Evolutionary conservation across 1,140 invertebrate genomes (phyloP), one percentile per base, ranked within the genome.

Genomic region (Papilio xuthus): DNA sequence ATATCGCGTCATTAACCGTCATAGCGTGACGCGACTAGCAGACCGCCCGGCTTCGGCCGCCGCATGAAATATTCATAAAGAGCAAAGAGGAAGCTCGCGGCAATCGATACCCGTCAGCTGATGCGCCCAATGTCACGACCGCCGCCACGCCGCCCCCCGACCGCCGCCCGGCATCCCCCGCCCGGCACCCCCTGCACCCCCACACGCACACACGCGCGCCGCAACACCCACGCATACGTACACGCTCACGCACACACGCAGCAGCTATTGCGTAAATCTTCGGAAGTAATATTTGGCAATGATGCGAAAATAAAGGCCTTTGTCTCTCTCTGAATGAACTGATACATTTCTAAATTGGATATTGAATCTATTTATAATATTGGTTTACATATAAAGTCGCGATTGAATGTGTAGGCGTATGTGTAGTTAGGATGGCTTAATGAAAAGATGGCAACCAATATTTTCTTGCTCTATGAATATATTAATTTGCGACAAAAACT

Each of bases 21-120:
- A 20, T 20, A 60, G 9, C 20, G 56, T 23, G 10, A 60, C 56
- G 56, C 56, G 56, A 60, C 56, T 60, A 60, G 56, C 83, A 88
- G 83, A 74, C 80, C 73, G 76, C 79, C 77, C 72, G 60, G 67
- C 41, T 60, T 23, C 41, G 2, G 32, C 44, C 47, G 78, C 75
- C 23, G 18, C 79, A 93, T 93, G 89, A 93, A 92, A 92, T 89
- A 92, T 90, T 90, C 89, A 92, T 92, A 92, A 90, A 87, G 86
- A 84, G 85, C 86, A 86, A 88, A 82, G 83, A 92, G 90, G 91
- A 92, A 92, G 92, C 90, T 82, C 80, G 83, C 81, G 78, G 85
- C 79, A 92, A 93, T 92, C 92, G 92, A 93, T 93, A 89, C 42
- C 80, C 84, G 84, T 90, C 91, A 92, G 91, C 91, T 92, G 91